Evolutionary conservation across 2,888 invertebrate genomes (phyloP).

Genomic region (Neocrepidodera transversa): DNA sequence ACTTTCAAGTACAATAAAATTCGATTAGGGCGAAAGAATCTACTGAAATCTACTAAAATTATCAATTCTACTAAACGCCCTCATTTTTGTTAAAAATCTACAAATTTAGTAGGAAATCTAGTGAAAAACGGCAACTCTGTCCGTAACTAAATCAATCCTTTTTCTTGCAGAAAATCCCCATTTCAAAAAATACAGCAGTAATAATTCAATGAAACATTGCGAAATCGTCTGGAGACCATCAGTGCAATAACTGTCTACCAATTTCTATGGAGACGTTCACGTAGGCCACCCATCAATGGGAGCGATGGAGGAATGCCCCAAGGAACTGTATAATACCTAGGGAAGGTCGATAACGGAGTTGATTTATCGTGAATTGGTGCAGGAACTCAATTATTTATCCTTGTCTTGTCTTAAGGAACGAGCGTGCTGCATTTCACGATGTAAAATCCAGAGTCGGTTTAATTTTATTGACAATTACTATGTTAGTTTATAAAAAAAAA

Average conservation of each 20-base stretch:
- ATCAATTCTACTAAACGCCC: no score
- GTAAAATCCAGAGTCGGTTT: not conserved
- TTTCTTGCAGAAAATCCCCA: no score
- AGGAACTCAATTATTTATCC: conserved; percentile 54
- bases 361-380: conserved; percentile 55
- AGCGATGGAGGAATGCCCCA: conserved; percentile 18
- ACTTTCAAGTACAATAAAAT: no score
- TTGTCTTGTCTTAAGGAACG: not conserved
- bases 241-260: not conserved
- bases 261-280: not conserved
- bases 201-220: not conserved
- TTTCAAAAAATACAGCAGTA: no score
- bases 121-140: no score
- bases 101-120: no score
- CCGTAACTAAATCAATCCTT: no score
- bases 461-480: no score
- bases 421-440: not conserved
- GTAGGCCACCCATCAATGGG: not conserved
- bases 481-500: no score
- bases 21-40: no score
- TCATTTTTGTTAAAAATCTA: no score
- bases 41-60: no score
- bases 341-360: conserved; percentile 45
- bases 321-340: conserved; percentile 40
- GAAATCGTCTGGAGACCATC: conserved; percentile 5